Conservation (phyloP, 2,888 invertebrate species). For the Tetragonisca angustula region DNA sequence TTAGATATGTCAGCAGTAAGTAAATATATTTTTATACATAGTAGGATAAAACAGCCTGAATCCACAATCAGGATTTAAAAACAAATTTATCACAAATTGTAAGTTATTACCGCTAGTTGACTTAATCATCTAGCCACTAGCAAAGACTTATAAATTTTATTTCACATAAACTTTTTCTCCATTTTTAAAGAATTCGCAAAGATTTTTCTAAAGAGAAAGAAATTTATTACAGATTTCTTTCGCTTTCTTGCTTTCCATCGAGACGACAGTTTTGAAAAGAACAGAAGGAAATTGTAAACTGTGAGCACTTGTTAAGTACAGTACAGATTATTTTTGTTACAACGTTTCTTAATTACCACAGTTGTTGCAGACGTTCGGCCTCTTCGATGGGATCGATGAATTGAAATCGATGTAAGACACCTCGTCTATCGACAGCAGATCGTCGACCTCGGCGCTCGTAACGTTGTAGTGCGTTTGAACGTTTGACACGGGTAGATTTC, state of each 20-base stretch:
- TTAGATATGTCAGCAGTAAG: not conserved
- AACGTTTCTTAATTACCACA: constrained; percentile 76
- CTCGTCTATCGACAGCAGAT: constrained; percentile 64
- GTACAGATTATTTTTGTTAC: not conserved
- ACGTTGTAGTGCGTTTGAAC: constrained; percentile 73
- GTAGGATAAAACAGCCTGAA: not conserved
- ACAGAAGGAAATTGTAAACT: no score
- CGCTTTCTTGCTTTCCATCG: not conserved
- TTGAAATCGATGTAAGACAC: constrained; percentile 71
- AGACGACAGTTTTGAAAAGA: not conserved
- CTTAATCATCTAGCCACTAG: not conserved
- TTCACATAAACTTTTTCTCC: not conserved
- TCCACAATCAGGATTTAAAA: not conserved
- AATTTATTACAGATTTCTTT: not conserved
- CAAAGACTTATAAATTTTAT: not conserved
- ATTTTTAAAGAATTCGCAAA: not conserved
- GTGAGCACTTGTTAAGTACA: no score
- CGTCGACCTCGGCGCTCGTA: constrained; percentile 59
- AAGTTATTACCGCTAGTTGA: not conserved
- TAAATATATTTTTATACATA: no score
- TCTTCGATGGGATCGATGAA: constrained; percentile 64
- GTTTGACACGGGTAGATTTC: constrained; percentile 66
- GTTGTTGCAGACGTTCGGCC: constrained; percentile 76
- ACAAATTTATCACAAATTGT: not conserved
- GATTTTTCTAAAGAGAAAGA: not conserved